A percentile compares a stretch with the other conserved stretches of the same genome.
phyloP scores from a whole-genome alignment of 2,113 vertebrate species.

The Tringa solitaria region DNA sequence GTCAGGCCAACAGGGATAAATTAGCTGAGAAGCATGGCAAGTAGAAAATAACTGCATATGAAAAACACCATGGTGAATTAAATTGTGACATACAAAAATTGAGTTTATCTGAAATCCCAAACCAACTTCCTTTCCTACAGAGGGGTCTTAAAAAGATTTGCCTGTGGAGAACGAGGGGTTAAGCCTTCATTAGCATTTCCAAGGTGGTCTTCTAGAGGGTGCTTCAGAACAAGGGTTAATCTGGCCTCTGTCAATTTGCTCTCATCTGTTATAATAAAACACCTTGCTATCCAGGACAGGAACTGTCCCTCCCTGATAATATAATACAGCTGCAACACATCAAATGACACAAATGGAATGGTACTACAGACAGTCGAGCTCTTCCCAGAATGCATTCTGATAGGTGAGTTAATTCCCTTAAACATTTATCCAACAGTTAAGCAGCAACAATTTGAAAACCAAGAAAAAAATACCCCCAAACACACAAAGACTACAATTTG shows the following conservation, averaged over 20 bases:
- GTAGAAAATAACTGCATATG: not conserved
- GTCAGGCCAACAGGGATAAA: not conserved
- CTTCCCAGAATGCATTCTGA: not conserved
- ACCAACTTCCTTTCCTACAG: not conserved
- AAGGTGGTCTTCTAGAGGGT: not conserved
- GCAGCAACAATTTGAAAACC: not conserved
- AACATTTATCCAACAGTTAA: not conserved
- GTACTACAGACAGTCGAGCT: not conserved
- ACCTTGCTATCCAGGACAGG: not conserved
- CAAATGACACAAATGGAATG: not conserved
- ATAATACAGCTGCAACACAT: not conserved
- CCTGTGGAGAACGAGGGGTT: not conserved
- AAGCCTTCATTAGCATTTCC: not conserved
- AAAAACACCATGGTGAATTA: not conserved
- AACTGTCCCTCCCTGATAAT: not conserved
- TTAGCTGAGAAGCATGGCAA: not conserved
- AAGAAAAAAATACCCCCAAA: not conserved
- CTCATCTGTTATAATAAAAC: not conserved
- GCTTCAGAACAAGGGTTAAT: not conserved
- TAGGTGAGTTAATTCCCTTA: not conserved
- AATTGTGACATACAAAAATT: not conserved
- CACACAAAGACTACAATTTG: not conserved
- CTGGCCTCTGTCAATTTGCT: not conserved
- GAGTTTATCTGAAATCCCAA: not conserved
- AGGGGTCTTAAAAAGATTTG: not conserved